Evolutionary conservation across 2,888 invertebrate species (phyloP).

Genomic region (Microplitis deprimator): DNA sequence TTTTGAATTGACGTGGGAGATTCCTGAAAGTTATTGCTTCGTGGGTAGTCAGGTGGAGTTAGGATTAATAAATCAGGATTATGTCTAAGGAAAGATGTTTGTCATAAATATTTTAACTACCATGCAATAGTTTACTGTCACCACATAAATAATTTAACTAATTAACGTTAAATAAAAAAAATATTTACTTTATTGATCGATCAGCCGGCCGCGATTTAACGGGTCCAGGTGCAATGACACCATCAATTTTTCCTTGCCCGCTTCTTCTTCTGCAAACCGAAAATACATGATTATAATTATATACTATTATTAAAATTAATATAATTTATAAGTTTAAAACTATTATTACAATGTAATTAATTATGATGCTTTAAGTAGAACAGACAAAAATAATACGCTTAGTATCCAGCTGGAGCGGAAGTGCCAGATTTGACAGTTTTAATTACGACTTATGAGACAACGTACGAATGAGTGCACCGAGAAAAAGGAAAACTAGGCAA

Average conservation of each 20-base stretch:
- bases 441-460: constrained; percentile 33
- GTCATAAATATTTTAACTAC: not conserved
- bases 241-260: constrained; percentile 53
- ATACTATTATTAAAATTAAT: not conserved
- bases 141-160: no score
- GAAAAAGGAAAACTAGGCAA: constrained; percentile 26
- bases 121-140: not conserved
- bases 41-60: constrained; percentile 45
- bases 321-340: not conserved
- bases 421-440: constrained; percentile 30
- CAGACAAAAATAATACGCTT: constrained; percentile 3
- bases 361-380: constrained; percentile 5
- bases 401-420: constrained; percentile 45
- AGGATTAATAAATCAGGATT: constrained; percentile 46
- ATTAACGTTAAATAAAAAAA: constrained; percentile 9
- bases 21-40: constrained; percentile 35
- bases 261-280: constrained; percentile 56
- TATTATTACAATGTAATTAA: not conserved
- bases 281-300: not conserved
- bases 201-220: constrained; percentile 61
- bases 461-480: constrained; percentile 22
- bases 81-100: constrained; percentile 48
- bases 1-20: not conserved
- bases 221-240: constrained; percentile 53
- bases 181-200: constrained; percentile 60